Base-by-base conservation (phyloP, 2,888 invertebrate genomes). In the Choreutis nemorana region DNA sequence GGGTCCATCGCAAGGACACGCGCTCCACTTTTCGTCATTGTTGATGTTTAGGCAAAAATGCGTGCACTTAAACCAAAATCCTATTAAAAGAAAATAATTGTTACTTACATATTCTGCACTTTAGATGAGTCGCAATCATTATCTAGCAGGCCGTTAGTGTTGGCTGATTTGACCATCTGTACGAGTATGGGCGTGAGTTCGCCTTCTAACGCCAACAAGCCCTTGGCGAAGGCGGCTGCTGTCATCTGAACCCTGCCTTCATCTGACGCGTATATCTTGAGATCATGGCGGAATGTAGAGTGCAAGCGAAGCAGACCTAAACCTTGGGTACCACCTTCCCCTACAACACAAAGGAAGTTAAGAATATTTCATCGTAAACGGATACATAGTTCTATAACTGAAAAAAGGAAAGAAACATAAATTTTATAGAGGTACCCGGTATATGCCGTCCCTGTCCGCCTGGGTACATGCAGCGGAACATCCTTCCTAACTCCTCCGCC, bases 181-280 rank as follows among this genome's bases (percentile, higher is more conserved):
- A 98, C 98, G 26, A 99, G 77, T 58, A 99, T 99, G 0, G 99
- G 99, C 0, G 99, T 97, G 21, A 99, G 81, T 68, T 99, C 98
- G 1, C 99, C 99, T 66, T 99, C 99, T 28, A 99, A 63, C 0
- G 99, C 99, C 5, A 99, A 79, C 15, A 99, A 79, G 0, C 99
- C 99, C 79, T 98, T 99, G 2, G 99, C 97, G 70, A 99, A 99
- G 2, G 99, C 99, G 0, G 99, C 99, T 0, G 99, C 99, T 0
- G 99, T 99, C 97, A 99, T 99, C 73, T 99, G 99, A 2, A 99
- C 99, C 32, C 99, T 83, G 2, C 99, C 99, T 65, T 99, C 99
- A 65, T 99, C 99, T 1, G 97, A 97, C 1, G 99, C 98, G 71
- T 99, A 99, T 47, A 99, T 99, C 81, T 99, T 99, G 35, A 99